Evolutionary conservation across 2,113 vertebrate genomes (phyloP).

Genomic region (Elaphurus davidianus): DNA sequence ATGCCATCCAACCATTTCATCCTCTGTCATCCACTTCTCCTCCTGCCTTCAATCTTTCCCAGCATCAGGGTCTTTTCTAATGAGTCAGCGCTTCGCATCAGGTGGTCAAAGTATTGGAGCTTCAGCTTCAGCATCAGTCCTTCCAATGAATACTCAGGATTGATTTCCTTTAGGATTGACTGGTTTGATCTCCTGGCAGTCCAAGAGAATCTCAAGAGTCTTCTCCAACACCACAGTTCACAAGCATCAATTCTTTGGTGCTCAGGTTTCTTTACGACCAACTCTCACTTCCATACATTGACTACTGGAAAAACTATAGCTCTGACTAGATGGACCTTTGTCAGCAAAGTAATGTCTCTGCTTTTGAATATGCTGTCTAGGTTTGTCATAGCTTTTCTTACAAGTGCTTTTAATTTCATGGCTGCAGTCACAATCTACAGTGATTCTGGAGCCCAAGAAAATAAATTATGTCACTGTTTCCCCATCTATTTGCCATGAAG

Average conservation of each 20-base stretch:
- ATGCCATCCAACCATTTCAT: neutral
- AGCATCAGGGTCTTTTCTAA: neutral
- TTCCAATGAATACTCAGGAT: neutral
- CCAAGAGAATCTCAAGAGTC: neutral
- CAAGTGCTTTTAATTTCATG: neutral
- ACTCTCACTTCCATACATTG: neutral
- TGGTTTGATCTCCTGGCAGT: neutral
- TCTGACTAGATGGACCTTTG: neutral
- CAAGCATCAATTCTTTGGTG: neutral
- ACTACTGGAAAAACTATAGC: neutral
- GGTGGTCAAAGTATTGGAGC: neutral
- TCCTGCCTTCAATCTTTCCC: neutral
- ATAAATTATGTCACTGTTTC: neutral
- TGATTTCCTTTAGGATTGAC: neutral
- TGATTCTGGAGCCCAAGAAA: neutral
- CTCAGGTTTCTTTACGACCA: neutral
- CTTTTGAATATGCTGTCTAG: neutral
- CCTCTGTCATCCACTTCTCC: neutral
- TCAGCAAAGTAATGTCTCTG: neutral
- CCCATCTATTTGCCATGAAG: neutral
- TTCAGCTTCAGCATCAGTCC: neutral
- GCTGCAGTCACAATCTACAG: neutral
- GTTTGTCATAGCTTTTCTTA: neutral
- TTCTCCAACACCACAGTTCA: neutral
- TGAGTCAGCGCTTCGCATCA: neutral